Base-by-base conservation (phyloP, 1,140 invertebrate species). In the Drosophila bipectinata region DNA sequence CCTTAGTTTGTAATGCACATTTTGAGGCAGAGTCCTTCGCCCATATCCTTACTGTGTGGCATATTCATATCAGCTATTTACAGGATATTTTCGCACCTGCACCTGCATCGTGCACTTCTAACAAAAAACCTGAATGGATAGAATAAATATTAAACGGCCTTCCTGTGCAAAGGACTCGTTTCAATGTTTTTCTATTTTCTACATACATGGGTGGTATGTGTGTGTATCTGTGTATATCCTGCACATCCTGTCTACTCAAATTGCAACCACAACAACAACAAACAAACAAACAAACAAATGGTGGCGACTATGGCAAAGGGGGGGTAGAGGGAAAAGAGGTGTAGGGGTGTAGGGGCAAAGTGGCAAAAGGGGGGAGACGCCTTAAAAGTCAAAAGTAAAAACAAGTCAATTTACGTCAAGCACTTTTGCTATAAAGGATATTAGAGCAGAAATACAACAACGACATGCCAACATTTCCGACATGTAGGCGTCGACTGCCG, bases 361-460 rank as follows among this genome's bases (percentile, higher is more conserved):
- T 21, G 21, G 21, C 21, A 21, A 21, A 21, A 1, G n/a, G 14
- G 1, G 9, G 9, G 12, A 21, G 10, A 12, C 61, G 83, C 72
- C 81, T 88, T 88, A 88, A 88, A 88, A 88, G 83, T 88, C 83
- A 88, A 88, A 88, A 88, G 83, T 88, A 88, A 88, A 88, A 88
- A 88, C 83, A 88, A 88, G 83, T 88, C 83, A 88, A 88, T 88
- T 88, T 88, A 88, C 83, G 83, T 88, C 83, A 88, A 88, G 83
- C 83, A 88, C 83, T 88, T 88, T 88, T 88, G 83, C 83, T 88
- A 88, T 88, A 88, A 88, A 88, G 83, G 83, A 88, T 88, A 88
- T 88, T 88, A 88, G 83, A 88, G 83, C 79, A 88, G 83, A 88
- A 88, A 88, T 88, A 88, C 83, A 88, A 88, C 83, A 88, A 88